These are phyloP conservation scores for Zootermopsis nevadensis DNA, from an alignment of 2,888 invertebrate genomes.

Conservation along the genomic window DNA sequence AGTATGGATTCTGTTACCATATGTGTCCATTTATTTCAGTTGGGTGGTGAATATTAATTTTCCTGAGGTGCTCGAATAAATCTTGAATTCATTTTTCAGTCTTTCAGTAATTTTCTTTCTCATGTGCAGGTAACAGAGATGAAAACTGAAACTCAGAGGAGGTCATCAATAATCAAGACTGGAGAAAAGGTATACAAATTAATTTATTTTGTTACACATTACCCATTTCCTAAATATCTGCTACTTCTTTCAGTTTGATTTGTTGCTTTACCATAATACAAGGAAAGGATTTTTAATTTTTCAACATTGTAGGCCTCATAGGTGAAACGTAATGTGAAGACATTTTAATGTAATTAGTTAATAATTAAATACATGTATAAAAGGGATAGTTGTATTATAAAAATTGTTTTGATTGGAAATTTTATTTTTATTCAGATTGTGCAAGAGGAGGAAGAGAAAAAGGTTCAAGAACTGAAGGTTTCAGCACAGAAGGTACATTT, in stretches of 20 bases:
- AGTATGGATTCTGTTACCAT: too few species aligned
- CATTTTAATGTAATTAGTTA: too few species aligned
- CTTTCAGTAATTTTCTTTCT: not conserved
- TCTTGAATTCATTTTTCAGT: not conserved
- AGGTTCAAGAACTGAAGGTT: conserved; percentile 38
- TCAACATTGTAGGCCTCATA: too few species aligned
- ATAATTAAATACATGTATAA: too few species aligned
- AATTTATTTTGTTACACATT: not conserved
- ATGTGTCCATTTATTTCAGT: not conserved
- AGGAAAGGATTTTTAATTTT: too few species aligned
- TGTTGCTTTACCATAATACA: too few species aligned
- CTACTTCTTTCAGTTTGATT: too few species aligned
- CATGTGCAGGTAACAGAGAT: conserved; percentile 47
- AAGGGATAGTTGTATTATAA: too few species aligned
- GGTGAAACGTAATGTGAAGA: too few species aligned
- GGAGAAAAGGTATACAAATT: conserved; percentile 50
- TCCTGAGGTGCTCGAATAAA: not conserved
- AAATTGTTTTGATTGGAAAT: not conserved
- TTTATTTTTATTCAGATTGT: conserved; percentile 31
- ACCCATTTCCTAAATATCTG: too few species aligned
- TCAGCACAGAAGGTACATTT: conserved; percentile 49
- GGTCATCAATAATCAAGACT: conserved; percentile 49
- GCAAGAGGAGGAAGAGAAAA: conserved; percentile 44
- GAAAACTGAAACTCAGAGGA: conserved; percentile 48
- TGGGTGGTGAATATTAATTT: not conserved